These are phyloP conservation scores for Cepaea nemoralis DNA, from an alignment of 1,140 invertebrate genomes.

Conservation along the genomic window DNA sequence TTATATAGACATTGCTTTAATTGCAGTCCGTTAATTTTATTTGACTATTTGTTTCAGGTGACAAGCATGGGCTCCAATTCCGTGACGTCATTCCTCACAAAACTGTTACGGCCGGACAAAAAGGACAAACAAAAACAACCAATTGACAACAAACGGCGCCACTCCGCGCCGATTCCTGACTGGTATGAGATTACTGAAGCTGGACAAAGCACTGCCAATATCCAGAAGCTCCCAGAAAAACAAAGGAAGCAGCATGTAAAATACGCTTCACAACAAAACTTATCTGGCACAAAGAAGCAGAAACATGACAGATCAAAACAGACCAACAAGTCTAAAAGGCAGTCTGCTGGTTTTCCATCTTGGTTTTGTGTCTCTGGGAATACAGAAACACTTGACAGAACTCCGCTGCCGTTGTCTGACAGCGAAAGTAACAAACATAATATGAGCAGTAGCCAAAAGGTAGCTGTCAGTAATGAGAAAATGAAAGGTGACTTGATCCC, in stretches of 20 bases:
- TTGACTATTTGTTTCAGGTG: not conserved
- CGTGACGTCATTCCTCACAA: not conserved
- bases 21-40: too few relatives aligned
- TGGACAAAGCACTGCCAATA: not conserved
- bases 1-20: too few relatives aligned
- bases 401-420: not conserved
- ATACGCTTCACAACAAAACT: not conserved
- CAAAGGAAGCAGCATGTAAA: not conserved
- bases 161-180: not conserved
- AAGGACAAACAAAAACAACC: not conserved
- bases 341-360: not conserved
- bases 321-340: not conserved
- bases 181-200: not conserved
- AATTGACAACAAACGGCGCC: not conserved
- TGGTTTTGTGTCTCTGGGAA: slow-evolving; percentile 24
- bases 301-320: not conserved
- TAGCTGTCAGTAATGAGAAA: not conserved
- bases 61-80: not conserved
- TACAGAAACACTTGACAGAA: slow-evolving; percentile 16
- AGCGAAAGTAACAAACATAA: not conserved
- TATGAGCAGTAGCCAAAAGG: not conserved
- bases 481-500: too few relatives aligned
- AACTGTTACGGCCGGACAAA: not conserved
- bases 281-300: not conserved
- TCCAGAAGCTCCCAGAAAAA: not conserved